phyloP scores from a whole-genome alignment of 2,113 vertebrate genomes.

The Seriola quinqueradiata region DNA sequence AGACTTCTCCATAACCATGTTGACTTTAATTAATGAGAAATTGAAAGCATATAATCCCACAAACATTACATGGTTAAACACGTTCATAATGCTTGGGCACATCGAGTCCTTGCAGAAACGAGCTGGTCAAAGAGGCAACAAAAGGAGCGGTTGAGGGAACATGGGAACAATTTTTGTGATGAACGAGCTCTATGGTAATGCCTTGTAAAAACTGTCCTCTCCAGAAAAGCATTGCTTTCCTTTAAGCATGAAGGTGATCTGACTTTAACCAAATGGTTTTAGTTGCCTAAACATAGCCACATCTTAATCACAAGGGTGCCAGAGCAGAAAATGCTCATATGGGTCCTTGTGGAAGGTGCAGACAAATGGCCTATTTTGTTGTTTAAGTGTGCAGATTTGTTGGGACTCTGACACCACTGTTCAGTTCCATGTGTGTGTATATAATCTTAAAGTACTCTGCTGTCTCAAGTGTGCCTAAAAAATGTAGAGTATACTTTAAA shows the following conservation, averaged over 20 bases:
- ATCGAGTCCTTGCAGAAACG: background rate
- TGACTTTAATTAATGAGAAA: background rate
- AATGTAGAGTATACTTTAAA: background rate
- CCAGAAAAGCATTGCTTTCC: slow-evolving; percentile 38
- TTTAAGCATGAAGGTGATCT: slow-evolving; percentile 63
- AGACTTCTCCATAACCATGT: background rate
- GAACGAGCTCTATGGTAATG: slow-evolving; percentile 20
- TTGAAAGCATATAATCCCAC: background rate
- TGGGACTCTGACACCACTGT: background rate
- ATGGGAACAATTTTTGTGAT: slow-evolving; percentile 19
- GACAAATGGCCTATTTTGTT: slow-evolving; percentile 42
- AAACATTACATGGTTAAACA: background rate
- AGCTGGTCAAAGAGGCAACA: background rate
- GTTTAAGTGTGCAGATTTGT: background rate
- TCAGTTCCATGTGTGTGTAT: background rate
- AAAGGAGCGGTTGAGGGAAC: background rate
- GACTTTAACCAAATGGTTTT: slow-evolving; percentile 42
- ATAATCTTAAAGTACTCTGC: background rate
- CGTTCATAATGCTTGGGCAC: background rate
- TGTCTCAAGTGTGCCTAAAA: background rate
- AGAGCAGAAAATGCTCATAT: slow-evolving; percentile 63
- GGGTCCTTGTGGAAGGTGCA: slow-evolving; percentile 49
- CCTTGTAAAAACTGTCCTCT: slow-evolving; percentile 14
- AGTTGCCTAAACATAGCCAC: slow-evolving; percentile 60
- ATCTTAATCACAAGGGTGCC: slow-evolving; percentile 59